Percentiles rank a stretch among this genome's conserved stretches.
phyloP scores from a whole-genome alignment of 2,888 invertebrate species.

The Dendrolimus pini region DNA sequence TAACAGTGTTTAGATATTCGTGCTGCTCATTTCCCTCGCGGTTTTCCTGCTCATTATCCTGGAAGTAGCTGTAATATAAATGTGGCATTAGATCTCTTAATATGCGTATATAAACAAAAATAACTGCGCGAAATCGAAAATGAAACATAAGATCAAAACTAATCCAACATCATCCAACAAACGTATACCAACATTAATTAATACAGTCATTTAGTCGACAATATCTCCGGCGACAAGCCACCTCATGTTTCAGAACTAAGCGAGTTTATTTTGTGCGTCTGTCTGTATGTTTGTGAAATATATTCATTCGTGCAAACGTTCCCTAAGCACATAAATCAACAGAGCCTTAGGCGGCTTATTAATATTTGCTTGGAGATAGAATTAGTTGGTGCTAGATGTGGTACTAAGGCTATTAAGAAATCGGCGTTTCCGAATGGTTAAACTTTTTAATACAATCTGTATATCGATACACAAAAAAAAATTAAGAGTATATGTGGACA shows the following conservation, averaged over 20 bases:
- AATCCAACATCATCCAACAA: background rate
- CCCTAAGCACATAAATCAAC: constrained; percentile 66
- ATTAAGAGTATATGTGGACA: too few species aligned
- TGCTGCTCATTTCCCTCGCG: too few species aligned
- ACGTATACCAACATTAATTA: constrained; percentile 26
- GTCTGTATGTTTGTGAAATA: constrained; percentile 54
- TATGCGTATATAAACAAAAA: too few species aligned
- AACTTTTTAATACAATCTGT: too few species aligned
- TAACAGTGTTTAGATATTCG: too few species aligned
- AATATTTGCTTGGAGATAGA: constrained; percentile 47
- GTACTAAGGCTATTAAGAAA: background rate
- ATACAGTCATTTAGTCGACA: constrained; percentile 45
- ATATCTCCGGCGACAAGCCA: constrained; percentile 38
- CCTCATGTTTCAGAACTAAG: constrained; percentile 32
- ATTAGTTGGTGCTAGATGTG: constrained; percentile 29
- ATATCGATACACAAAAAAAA: too few species aligned
- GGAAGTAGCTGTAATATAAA: too few species aligned
- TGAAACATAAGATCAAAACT: too few species aligned
- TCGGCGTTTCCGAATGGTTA: too few species aligned
- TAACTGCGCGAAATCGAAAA: too few species aligned
- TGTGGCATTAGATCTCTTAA: too few species aligned
- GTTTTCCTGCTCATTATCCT: too few species aligned
- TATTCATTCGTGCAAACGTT: constrained; percentile 50
- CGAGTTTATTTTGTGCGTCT: constrained; percentile 36
- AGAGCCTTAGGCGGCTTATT: constrained; percentile 64